These are phyloP conservation scores for Poeciliopsis infans DNA, from an alignment of 2,797 vertebrate genomes.

Conservation along the genomic window DNA sequence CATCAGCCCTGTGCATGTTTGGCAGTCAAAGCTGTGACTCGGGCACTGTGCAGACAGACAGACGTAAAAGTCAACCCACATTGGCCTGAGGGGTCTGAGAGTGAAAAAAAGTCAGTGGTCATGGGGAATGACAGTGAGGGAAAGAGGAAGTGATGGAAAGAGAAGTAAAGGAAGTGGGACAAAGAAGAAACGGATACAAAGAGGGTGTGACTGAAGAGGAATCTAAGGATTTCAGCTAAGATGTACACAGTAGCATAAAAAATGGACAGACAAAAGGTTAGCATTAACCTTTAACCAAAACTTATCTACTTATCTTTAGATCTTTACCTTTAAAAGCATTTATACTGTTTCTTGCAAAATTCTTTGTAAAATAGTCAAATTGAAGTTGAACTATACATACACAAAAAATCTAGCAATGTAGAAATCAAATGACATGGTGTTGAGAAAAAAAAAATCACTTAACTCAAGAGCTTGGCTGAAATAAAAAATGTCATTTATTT, in stretches of 20 bases:
- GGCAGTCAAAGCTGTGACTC: conserved; percentile 41
- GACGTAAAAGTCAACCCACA: conserved; percentile 39
- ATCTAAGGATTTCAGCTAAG: conserved; percentile 21
- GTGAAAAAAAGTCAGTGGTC: conserved; percentile 16
- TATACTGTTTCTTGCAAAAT: not conserved
- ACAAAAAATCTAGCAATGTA: not conserved
- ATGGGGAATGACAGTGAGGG: conserved; percentile 43
- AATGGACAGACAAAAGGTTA: conserved; percentile 3
- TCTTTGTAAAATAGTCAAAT: not conserved
- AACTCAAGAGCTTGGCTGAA: not conserved
- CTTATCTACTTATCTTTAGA: not conserved
- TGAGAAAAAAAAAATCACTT: no score
- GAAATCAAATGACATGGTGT: not conserved
- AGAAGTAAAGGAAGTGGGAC: conserved; percentile 24
- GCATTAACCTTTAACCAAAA: not conserved
- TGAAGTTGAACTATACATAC: not conserved
- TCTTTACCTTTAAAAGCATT: not conserved
- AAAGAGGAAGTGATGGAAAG: conserved; percentile 48
- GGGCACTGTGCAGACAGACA: conserved; percentile 55
- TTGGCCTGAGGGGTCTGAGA: conserved; percentile 45
- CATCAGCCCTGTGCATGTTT: conserved; percentile 22
- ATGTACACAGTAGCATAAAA: conserved; percentile 11
- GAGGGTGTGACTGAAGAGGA: conserved; percentile 17
- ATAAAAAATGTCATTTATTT: not conserved
- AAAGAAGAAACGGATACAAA: conserved; percentile 17